These are phyloP conservation scores for Ochlodes sylvanus DNA, from an alignment of 2,888 invertebrate species.

Conservation along the genomic window DNA sequence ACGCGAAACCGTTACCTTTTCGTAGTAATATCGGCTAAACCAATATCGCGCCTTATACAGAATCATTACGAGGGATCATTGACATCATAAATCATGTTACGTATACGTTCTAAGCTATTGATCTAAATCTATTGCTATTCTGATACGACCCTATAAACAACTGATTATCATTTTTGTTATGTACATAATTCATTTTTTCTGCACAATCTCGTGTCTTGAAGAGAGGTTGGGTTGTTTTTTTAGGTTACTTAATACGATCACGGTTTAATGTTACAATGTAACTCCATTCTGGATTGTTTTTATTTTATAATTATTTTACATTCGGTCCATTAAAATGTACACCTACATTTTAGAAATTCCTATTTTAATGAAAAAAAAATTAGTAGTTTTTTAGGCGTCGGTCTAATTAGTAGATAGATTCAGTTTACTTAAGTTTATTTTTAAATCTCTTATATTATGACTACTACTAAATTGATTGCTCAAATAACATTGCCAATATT, in stretches of 20 bases:
- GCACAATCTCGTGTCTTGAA: conserved; percentile 8
- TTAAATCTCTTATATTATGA: no score
- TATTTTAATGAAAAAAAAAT: no score
- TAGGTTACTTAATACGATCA: conserved; percentile 13
- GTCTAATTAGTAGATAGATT: no score
- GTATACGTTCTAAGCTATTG: conserved; percentile 23
- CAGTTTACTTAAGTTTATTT: no score
- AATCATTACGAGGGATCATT: conserved; percentile 48
- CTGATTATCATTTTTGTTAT: conserved; percentile 36
- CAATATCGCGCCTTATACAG: conserved; percentile 29
- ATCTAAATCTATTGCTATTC: conserved; percentile 35
- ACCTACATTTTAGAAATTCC: no score
- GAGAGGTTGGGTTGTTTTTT: conserved; percentile 15
- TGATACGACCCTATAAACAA: conserved; percentile 28
- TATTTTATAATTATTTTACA: no score
- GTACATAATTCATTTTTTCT: conserved; percentile 37
- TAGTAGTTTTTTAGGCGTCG: no score
- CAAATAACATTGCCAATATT: no score
- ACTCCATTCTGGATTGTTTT: no score
- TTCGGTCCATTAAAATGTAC: no score
- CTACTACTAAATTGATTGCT: no score
- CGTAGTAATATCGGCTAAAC: conserved; percentile 20
- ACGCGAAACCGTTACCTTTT: conserved; percentile 41
- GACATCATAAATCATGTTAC: conserved; percentile 51
- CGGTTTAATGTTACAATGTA: background rate